A percentile compares a stretch with the other conserved stretches of the same genome.
Conservation (phyloP, 1,140 invertebrate genomes). For the Stenopsyche tienmushanensis region DNA sequence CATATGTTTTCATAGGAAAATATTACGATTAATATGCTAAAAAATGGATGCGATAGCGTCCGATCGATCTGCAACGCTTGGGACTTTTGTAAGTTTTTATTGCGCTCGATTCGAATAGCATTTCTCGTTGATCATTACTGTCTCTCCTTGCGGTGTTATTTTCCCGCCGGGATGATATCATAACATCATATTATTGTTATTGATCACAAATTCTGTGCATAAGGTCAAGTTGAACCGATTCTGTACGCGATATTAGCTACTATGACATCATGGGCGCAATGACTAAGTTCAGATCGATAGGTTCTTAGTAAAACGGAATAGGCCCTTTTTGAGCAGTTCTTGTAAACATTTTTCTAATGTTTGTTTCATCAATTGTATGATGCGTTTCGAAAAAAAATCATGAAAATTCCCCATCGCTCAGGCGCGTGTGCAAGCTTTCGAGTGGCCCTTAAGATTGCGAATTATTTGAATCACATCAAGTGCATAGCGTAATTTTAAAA, state of each 20-base stretch:
- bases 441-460: neutral
- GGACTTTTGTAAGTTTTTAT: no score
- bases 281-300: constrained; percentile 39
- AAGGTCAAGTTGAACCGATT: constrained; percentile 24
- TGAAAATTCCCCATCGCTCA: neutral
- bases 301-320: constrained; percentile 36
- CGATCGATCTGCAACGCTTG: no score
- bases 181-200: no score
- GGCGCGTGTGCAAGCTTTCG: no score
- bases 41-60: no score
- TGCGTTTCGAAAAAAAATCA: neutral
- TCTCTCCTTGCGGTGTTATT: neutral
- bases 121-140: no score
- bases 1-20: no score
- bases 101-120: no score
- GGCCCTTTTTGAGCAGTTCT: no score
- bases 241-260: constrained; percentile 25
- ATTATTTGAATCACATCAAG: constrained; percentile 5
- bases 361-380: no score
- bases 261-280: constrained; percentile 37
- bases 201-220: neutral
- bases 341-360: no score
- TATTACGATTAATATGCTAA: no score
- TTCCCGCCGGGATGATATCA: neutral
- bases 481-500: neutral